A percentile compares a stretch with the other conserved stretches of the same genome.
Conservation (phyloP, 2,797 vertebrate species). For the Pelodytes ibericus region DNA sequence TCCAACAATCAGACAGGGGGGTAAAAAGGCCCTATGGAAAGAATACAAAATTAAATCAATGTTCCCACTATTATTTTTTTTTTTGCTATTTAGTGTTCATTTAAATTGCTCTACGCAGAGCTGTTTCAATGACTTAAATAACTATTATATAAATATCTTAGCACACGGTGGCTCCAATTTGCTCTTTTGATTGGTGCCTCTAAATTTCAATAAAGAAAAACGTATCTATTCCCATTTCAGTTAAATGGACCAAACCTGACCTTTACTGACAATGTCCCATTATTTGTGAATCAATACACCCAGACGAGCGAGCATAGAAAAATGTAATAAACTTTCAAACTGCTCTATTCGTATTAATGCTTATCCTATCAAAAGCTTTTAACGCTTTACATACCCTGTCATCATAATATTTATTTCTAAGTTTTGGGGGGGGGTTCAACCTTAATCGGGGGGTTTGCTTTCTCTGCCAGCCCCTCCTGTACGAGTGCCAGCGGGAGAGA, state of each 20-base stretch:
- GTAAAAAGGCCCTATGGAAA: too few species aligned
- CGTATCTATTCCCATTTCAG: not conserved
- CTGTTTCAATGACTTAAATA: not conserved
- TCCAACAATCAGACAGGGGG: too few species aligned
- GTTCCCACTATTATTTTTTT: not conserved
- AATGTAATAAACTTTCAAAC: not conserved
- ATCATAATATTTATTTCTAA: too few species aligned
- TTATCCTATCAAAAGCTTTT: not conserved
- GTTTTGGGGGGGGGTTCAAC: too few species aligned
- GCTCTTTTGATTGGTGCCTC: not conserved
- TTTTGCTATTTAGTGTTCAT: not conserved
- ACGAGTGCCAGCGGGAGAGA: too few species aligned
- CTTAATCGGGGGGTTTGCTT: too few species aligned
- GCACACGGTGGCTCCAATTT: not conserved
- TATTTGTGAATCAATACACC: not conserved
- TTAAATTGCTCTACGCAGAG: not conserved
- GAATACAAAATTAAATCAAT: too few species aligned
- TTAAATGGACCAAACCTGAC: not conserved
- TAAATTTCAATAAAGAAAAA: not conserved
- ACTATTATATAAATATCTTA: not conserved
- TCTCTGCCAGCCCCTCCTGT: too few species aligned
- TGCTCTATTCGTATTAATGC: not conserved
- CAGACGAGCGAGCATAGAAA: not conserved
- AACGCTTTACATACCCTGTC: not conserved
- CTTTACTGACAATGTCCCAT: not conserved